Conservation (phyloP, 2,888 invertebrate genomes). For the Yponomeuta cagnagella region DNA sequence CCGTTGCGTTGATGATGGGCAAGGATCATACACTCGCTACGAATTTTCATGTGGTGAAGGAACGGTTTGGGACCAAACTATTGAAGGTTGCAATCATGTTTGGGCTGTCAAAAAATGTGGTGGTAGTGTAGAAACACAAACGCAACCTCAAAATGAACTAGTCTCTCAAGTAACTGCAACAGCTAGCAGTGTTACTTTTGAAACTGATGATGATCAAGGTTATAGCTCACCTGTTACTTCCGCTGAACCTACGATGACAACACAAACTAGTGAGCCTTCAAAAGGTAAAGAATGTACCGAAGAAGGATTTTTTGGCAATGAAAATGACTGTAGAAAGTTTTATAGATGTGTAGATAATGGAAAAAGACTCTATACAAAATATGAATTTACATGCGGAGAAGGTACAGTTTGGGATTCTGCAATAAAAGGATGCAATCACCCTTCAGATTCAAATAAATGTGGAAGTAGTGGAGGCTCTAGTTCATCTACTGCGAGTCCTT, state of each 20-base stretch:
- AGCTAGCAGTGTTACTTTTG: neutral
- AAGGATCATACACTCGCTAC: slow-evolving; percentile 77
- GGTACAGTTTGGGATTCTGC: slow-evolving; percentile 78
- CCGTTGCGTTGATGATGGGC: slow-evolving; percentile 79
- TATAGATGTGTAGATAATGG: slow-evolving; percentile 80
- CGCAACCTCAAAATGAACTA: neutral
- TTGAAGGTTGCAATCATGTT: slow-evolving; percentile 23
- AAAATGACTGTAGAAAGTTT: slow-evolving; percentile 74
- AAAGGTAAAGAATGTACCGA: neutral
- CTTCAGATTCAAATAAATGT: slow-evolving; percentile 20
- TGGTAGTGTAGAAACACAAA: neutral
- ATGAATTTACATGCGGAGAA: slow-evolving; percentile 79
- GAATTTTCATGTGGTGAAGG: slow-evolving; percentile 83
- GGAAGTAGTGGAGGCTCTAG: slow-evolving; percentile 8
- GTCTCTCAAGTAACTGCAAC: slow-evolving; percentile 17
- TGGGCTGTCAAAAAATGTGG: slow-evolving; percentile 4
- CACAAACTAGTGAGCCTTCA: neutral
- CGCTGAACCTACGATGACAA: slow-evolving; percentile 1
- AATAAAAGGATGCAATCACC: slow-evolving; percentile 58
- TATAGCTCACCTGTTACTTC: neutral
- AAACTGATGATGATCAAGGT: neutral
- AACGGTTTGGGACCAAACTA: slow-evolving; percentile 80
- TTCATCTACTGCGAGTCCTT: slow-evolving; percentile 16
- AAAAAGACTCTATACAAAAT: slow-evolving; percentile 74
- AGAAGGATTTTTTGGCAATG: slow-evolving; percentile 24